phyloP scores from a whole-genome alignment of 2,797 vertebrate species.

The Chromobotia macracanthus region DNA sequence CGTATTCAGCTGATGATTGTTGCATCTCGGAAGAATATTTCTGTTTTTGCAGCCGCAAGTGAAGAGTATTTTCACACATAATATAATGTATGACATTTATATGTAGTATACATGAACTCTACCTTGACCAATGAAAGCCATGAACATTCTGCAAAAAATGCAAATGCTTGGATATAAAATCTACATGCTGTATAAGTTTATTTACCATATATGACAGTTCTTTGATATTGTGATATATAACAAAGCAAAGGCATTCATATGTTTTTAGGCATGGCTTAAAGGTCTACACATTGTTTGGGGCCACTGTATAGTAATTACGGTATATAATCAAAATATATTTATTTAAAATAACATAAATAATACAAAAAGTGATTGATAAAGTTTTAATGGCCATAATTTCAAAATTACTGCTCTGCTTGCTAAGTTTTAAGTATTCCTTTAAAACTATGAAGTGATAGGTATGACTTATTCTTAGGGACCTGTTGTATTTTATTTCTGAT shows the following conservation, averaged over 20 bases:
- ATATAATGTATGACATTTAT: slow-evolving; percentile 4
- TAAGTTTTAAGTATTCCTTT: too few species aligned
- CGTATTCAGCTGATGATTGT: slow-evolving; percentile 26
- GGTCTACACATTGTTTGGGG: background rate
- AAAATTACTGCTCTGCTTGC: background rate
- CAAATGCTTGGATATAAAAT: too few species aligned
- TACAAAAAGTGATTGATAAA: background rate
- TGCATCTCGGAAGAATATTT: slow-evolving; percentile 2
- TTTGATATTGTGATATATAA: too few species aligned
- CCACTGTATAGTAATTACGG: too few species aligned
- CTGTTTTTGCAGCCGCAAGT: slow-evolving; percentile 12
- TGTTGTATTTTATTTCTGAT: slow-evolving; percentile 9
- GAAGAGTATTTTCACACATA: slow-evolving; percentile 22
- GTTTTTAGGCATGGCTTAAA: background rate
- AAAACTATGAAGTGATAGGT: too few species aligned
- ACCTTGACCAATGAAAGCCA: background rate
- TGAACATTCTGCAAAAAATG: background rate
- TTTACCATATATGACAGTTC: too few species aligned
- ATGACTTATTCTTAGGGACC: background rate
- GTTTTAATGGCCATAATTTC: background rate
- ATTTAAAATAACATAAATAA: too few species aligned
- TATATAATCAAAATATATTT: too few species aligned
- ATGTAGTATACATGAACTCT: background rate
- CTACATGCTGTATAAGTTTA: too few species aligned
- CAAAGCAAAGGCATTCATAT: too few species aligned